Evolutionary conservation across 1,140 invertebrate species (phyloP).

Genomic region (Dolichoris vasculosae): DNA sequence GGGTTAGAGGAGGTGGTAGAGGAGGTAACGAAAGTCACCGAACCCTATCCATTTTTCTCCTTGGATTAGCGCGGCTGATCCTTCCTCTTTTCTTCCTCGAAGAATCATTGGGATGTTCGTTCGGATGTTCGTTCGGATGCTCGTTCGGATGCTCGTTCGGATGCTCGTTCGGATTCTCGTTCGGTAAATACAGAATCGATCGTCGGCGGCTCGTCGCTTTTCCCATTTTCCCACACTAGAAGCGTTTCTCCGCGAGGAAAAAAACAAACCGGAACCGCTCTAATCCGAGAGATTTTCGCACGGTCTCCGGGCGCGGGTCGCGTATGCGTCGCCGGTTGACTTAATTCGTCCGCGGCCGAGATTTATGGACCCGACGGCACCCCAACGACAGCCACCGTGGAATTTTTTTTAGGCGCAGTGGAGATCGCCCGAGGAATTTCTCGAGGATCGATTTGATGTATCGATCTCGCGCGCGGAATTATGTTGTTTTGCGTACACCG

Average conservation of each 20-base stretch:
- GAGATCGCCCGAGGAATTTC: background rate
- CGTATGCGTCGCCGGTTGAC: constrained; percentile 48
- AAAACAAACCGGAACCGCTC: background rate
- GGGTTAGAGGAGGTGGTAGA: too few relatives aligned
- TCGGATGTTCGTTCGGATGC: background rate
- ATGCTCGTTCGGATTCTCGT: background rate
- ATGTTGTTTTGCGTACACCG: background rate
- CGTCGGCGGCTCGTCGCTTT: background rate
- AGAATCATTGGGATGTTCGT: background rate
- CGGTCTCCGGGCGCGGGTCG: constrained; percentile 13
- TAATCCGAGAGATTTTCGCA: constrained; percentile 55
- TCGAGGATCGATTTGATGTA: background rate
- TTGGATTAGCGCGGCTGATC: background rate
- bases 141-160: too few relatives aligned
- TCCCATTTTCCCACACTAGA: background rate
- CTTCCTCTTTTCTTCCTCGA: background rate
- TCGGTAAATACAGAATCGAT: background rate
- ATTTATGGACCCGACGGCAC: constrained; percentile 52
- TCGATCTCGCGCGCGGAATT: background rate
- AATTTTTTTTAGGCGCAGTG: background rate
- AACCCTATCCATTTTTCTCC: background rate
- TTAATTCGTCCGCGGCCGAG: constrained; percentile 56
- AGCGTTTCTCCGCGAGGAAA: background rate
- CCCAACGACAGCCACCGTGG: constrained; percentile 12
- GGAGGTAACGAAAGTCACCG: background rate